Conservation (phyloP, 1,140 invertebrate genomes). For the Probaryconus sp. region DNA sequence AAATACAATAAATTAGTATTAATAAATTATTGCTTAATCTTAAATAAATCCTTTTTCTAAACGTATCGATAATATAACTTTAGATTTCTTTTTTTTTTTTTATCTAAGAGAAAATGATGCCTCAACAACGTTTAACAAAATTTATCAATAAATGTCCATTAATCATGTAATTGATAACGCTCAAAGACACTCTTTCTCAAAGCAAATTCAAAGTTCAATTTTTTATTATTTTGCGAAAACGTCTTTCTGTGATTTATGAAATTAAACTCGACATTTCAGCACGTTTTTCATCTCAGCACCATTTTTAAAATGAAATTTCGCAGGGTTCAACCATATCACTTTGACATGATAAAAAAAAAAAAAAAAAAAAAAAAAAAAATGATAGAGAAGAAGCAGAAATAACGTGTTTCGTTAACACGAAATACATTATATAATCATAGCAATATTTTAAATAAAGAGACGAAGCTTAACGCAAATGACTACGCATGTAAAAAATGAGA, state of each 20-base stretch:
- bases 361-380: constrained; percentile 18
- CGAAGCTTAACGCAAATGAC: constrained; percentile 49
- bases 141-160: too few species aligned
- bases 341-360: constrained; percentile 27
- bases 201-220: constrained; percentile 2
- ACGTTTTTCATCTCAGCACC: constrained; percentile 1
- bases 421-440: constrained; percentile 22
- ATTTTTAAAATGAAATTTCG: constrained; percentile 30
- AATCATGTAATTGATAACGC: too few species aligned
- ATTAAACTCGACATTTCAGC: too few species aligned
- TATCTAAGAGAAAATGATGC: too few species aligned
- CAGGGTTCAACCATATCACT: constrained; percentile 32
- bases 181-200: not conserved
- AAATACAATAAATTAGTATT: not conserved
- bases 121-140: too few species aligned
- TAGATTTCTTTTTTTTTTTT: too few species aligned
- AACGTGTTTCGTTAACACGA: constrained; percentile 19
- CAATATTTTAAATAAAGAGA: constrained; percentile 16
- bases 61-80: too few species aligned
- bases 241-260: constrained; percentile 5
- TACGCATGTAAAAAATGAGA: constrained; percentile 32
- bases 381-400: not conserved
- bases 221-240: not conserved
- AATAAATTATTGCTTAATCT: constrained; percentile 11
- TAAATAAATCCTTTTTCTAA: not conserved